Conservation (phyloP, 2,888 invertebrate species). For the Tinea semifulvella region DNA sequence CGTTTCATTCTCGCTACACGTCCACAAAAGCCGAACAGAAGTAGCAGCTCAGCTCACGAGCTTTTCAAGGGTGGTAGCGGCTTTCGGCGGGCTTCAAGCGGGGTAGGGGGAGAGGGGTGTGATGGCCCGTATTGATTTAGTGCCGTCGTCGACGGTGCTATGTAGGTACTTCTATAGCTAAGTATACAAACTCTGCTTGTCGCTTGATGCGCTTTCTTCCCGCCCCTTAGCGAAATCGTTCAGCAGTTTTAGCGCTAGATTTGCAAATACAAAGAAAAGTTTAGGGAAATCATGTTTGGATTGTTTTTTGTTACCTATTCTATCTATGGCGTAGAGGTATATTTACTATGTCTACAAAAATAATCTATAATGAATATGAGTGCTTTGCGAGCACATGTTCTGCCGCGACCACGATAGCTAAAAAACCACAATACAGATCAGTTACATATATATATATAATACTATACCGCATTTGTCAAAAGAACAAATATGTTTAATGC, state of each 20-base stretch:
- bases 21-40: constrained; percentile 67
- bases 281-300: background rate
- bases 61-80: constrained; percentile 66
- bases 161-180: constrained; percentile 54
- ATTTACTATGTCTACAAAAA: too few relatives aligned
- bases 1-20: constrained; percentile 56
- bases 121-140: constrained; percentile 69
- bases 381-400: too few relatives aligned
- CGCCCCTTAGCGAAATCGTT: constrained; percentile 2
- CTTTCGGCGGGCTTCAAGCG: constrained; percentile 59
- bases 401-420: too few relatives aligned
- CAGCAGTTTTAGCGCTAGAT: constrained; percentile 2
- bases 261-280: background rate
- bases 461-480: too few relatives aligned
- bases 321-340: too few relatives aligned
- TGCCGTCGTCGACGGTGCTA: constrained; percentile 67
- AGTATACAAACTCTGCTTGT: constrained; percentile 44
- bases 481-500: too few relatives aligned
- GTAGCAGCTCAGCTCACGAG: constrained; percentile 67
- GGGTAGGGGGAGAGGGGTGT: constrained; percentile 34
- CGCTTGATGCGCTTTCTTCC: constrained; percentile 65
- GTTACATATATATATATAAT: too few relatives aligned
- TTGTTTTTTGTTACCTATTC: background rate
- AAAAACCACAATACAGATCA: too few relatives aligned
- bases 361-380: too few relatives aligned